Conservation (phyloP, 2,113 vertebrate species). For the Platysternon megacephalum region DNA sequence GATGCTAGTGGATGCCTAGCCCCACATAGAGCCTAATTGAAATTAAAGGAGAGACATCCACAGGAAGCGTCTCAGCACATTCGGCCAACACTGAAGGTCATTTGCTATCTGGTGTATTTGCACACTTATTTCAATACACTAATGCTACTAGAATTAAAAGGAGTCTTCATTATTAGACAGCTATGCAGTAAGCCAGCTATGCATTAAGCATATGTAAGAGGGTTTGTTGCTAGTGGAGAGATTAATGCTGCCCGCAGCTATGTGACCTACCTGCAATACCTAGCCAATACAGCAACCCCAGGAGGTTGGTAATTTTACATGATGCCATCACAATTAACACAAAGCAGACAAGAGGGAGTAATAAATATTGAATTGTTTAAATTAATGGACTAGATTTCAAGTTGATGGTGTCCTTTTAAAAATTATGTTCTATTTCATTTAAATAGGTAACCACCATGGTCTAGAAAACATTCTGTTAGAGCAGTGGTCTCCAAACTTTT, state of each 20-base stretch:
- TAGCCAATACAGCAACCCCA: background rate
- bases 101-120: background rate
- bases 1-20: background rate
- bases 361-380: background rate
- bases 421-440: background rate
- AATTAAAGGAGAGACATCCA: background rate
- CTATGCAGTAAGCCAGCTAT: too few relatives aligned
- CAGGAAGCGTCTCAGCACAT: background rate
- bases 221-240: too few relatives aligned
- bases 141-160: background rate
- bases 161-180: background rate
- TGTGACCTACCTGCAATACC: background rate
- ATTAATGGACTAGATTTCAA: background rate
- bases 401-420: background rate
- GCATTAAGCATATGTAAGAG: too few relatives aligned
- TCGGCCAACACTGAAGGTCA: background rate
- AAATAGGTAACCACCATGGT: background rate
- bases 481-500: too few relatives aligned
- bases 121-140: background rate
- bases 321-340: too few relatives aligned
- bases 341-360: too few relatives aligned
- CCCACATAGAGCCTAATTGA: background rate
- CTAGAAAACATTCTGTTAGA: background rate
- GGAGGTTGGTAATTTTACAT: background rate
- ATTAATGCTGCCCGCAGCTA: too few relatives aligned